A percentile compares a stretch with the other conserved stretches of the same genome.
These are phyloP conservation scores for Strigops habroptila DNA, from an alignment of 2,113 vertebrate species.

Conservation along the genomic window DNA sequence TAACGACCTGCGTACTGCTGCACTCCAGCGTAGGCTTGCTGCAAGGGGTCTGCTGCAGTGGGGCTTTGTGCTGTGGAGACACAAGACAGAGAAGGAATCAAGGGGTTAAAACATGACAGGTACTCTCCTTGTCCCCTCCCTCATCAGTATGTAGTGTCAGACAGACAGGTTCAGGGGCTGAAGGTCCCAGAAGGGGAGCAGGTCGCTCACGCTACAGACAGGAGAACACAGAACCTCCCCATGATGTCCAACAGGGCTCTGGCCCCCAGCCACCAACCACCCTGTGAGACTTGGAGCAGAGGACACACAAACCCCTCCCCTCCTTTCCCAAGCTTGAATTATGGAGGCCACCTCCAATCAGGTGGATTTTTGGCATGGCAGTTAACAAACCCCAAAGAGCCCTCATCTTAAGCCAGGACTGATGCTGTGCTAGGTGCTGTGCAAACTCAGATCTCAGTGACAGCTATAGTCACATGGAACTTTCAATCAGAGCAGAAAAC, in stretches of 20 bases:
- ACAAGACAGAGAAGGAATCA: slow-evolving; percentile 60
- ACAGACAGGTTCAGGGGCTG: background rate
- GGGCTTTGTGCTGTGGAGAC: slow-evolving; percentile 94
- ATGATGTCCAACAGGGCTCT: background rate
- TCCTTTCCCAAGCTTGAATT: background rate
- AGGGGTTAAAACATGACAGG: background rate
- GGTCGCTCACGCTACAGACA: background rate
- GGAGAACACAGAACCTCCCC: background rate
- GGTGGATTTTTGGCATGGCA: background rate
- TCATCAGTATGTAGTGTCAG: background rate
- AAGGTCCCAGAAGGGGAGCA: background rate
- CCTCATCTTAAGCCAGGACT: slow-evolving; percentile 5
- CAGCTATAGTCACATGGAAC: slow-evolving; percentile 10
- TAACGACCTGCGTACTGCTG: slow-evolving; percentile 99
- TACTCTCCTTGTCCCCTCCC: background rate
- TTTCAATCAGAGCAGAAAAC: slow-evolving; percentile 43
- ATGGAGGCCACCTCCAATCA: background rate
- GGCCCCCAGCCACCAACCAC: background rate
- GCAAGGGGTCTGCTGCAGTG: slow-evolving; percentile 95
- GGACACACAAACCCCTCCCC: background rate
- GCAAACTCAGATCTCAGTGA: slow-evolving; percentile 40
- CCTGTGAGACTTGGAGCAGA: background rate
- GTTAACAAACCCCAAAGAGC: background rate
- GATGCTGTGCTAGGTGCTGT: slow-evolving; percentile 8
- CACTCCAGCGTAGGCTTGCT: slow-evolving; percentile 99